Evolutionary conservation across 1,140 invertebrate species (phyloP).

Genomic region (Geopemphigus sp.): DNA sequence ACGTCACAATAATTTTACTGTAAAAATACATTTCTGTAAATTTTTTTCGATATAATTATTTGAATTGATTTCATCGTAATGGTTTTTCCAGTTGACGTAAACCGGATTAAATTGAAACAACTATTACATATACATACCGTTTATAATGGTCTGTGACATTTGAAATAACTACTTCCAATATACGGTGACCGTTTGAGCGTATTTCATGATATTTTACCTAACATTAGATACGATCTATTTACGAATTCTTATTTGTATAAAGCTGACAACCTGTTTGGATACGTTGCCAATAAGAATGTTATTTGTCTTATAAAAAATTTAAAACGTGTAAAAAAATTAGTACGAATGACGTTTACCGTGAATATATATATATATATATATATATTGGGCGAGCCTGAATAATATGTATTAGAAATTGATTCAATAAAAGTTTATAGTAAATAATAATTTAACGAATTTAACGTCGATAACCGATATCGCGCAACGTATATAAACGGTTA

Average conservation of each 20-base stretch:
- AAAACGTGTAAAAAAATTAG: not conserved
- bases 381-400: too few species aligned
- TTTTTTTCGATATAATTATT: not conserved
- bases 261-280: slow-evolving; percentile 6
- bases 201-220: slow-evolving; percentile 9
- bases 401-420: not conserved
- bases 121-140: not conserved
- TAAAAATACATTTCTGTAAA: not conserved
- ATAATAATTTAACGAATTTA: too few species aligned
- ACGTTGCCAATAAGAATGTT: not conserved
- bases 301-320: not conserved
- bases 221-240: slow-evolving; percentile 6
- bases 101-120: slow-evolving; percentile 33
- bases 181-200: not conserved
- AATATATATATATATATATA: not conserved
- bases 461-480: too few species aligned
- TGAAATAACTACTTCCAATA: not conserved
- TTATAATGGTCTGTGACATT: not conserved
- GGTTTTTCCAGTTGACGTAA: slow-evolving; percentile 11
- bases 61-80: slow-evolving; percentile 5
- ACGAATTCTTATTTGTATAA: not conserved
- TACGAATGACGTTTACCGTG: not conserved
- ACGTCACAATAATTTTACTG: not conserved
- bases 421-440: too few species aligned
- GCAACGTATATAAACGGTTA: too few species aligned